A percentile compares a stretch with the other conserved stretches of the same genome.
These are phyloP conservation scores for Leuciscus idus DNA, from an alignment of 2,113 vertebrate species.

Conservation along the genomic window DNA sequence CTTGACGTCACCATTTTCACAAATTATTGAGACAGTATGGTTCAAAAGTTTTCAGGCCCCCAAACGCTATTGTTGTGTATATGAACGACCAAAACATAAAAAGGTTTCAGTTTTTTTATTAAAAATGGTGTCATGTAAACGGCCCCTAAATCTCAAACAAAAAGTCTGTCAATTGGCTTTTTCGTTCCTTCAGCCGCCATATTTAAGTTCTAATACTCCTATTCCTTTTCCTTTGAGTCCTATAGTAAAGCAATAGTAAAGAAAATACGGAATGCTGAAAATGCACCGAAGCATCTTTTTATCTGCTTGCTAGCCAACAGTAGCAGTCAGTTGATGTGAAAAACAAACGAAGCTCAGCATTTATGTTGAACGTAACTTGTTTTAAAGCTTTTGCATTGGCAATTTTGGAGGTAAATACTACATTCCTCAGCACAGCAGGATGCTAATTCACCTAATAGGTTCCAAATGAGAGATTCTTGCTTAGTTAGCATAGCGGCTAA, in stretches of 20 bases:
- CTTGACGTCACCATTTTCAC: too few relatives aligned
- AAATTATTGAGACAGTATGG: too few relatives aligned
- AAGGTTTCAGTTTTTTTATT: too few relatives aligned
- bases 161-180: background rate
- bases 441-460: slow-evolving; percentile 25
- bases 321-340: background rate
- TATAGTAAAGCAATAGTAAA: background rate
- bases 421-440: slow-evolving; percentile 26
- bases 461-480: slow-evolving; percentile 56
- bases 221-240: background rate
- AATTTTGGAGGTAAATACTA: slow-evolving; percentile 32
- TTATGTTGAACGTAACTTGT: slow-evolving; percentile 23
- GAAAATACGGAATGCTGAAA: background rate
- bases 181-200: background rate
- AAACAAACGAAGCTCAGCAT: slow-evolving; percentile 15
- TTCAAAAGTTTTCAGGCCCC: too few relatives aligned
- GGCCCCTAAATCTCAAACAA: too few relatives aligned
- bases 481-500: slow-evolving; percentile 30
- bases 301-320: background rate
- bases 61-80: too few relatives aligned
- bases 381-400: slow-evolving; percentile 37
- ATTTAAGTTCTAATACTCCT: background rate
- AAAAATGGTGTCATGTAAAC: too few relatives aligned
- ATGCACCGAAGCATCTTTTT: background rate
- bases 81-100: too few relatives aligned